Base-by-base conservation (phyloP, 2,888 invertebrate species). In the Agrotis puta region DNA sequence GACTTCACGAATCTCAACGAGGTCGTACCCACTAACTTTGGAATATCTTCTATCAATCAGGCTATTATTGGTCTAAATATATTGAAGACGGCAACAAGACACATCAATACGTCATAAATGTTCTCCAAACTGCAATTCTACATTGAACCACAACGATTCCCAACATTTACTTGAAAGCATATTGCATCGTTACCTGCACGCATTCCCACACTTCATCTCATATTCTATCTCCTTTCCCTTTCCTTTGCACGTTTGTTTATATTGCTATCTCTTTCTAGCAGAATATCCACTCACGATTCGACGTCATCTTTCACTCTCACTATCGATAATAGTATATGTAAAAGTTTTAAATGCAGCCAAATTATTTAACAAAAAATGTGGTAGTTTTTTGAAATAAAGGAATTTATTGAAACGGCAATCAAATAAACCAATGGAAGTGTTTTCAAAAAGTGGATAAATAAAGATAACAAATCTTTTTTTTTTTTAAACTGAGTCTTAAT, bases 271-370 rank as follows among this genome's bases (percentile, higher is more conserved):
- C 87, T 76, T 80, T 89, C 86, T 65, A 79, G 83, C 70, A 86
- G 83, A 88, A 86, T 89, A 91, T 90, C 89, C 88, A 91, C 91
- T 91, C 85, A 85, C 84, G 68, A 74, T 61, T 89, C 90, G 88
- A 94, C 94, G 95, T 95, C 95, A 95, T 94, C 92, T 92, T 94
- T 94, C 93, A 95, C 95, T 95, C 95, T 95, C 95, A 94, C 95
- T 95, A 92, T 95, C 95, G 82, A 89, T 90, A 76, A 59, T 43
- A 87, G 94, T 88, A 92, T 71, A 92, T 47, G 64, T 16, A 69
- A 88, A 88, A 88, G 70, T 75, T 47, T 58, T 73, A 93, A 91
- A 94, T 80, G 56, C n/a, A 9, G 61, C 0, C 18, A 11, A 39
- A 63, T 59, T 66, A 64, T 11, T 56, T 59, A 65, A 53, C 20